These are phyloP conservation scores for Biston betularia DNA, from an alignment of 2,888 invertebrate species.

Conservation along the genomic window DNA sequence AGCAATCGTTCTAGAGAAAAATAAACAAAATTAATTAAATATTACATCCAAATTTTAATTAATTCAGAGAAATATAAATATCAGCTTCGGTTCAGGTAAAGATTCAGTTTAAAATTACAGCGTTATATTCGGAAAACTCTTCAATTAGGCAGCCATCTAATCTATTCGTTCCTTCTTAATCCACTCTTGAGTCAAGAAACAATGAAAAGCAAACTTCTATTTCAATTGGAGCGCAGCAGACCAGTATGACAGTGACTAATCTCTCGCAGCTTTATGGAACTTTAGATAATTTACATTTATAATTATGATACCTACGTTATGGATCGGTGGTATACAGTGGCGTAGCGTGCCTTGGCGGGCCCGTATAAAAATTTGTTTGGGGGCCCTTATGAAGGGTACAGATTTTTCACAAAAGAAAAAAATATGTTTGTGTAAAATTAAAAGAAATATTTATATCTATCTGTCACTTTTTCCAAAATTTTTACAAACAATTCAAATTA, in stretches of 20 bases:
- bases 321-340: too few species aligned
- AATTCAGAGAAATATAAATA: conserved; percentile 32
- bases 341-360: not conserved
- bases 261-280: not conserved
- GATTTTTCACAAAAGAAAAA: not conserved
- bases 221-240: conserved; percentile 38
- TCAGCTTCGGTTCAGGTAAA: conserved; percentile 11
- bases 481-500: conserved; percentile 19
- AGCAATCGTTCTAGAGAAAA: conserved; percentile 4
- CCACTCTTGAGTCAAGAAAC: conserved; percentile 41
- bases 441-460: conserved; percentile 7
- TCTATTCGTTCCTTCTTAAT: conserved; percentile 38
- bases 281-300: not conserved
- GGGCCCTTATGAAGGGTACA: too few species aligned
- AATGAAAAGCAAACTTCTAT: conserved; percentile 49
- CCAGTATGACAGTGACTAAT: conserved; percentile 5
- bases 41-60: conserved; percentile 29
- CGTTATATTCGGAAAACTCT: conserved; percentile 34
- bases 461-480: not conserved
- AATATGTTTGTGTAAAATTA: not conserved
- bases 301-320: too few species aligned
- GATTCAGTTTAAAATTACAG: conserved; percentile 30
- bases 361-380: too few species aligned
- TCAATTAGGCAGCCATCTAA: conserved; percentile 42
- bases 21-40: conserved; percentile 23